Evolutionary conservation across 2,888 invertebrate genomes (phyloP), one percentile per base, ranked within the genome.

Genomic region (Protophormia terraenovae): DNA sequence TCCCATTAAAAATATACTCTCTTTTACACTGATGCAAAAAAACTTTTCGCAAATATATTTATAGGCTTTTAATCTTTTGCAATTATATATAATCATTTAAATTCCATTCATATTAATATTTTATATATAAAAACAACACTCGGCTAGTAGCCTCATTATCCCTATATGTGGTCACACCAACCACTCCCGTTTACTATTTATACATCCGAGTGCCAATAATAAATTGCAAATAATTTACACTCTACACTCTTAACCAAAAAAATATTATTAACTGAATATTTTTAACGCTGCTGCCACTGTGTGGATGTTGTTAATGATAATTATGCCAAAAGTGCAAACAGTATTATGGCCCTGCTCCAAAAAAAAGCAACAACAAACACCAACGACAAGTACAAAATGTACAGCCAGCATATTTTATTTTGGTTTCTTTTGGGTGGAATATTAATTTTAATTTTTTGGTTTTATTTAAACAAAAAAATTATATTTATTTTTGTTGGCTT

Each of bases 271-370:
- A 81, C 58, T 45, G 19, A 58, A 67, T 60, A 22, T 38, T 73
- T 66, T 60, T 55, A 55, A 47, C 41, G 41, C 7, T 29, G 76
- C 19, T 64, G 53, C 32, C 41, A 38, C 14, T 22, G 64, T 67
- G 79, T 22, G n/a, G n/a, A 22, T 50, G 72, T 35, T 62, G 62
- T 53, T 64, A 64, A 45, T 62, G 77, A 78, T 81, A 85, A 85
- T 85, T 85, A 85, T 82, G 81, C 67, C 77, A 85, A 85, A 84
- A 82, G 84, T 78, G 81, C 81, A 85, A 81, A 81, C 73, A 81
- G 69, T 73, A 85, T 78, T 80, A 84, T 84, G 84, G 84, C 72
- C 76, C 67, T 60, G 62, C 75, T 81, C 53, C 72, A 62, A 77
- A 50, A 45, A 82, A 35, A 27, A 19, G 38, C 1, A 19, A 60